These are phyloP conservation scores for Drosophila seclusa DNA, from an alignment of 2,888 invertebrate species.

Conservation along the genomic window DNA sequence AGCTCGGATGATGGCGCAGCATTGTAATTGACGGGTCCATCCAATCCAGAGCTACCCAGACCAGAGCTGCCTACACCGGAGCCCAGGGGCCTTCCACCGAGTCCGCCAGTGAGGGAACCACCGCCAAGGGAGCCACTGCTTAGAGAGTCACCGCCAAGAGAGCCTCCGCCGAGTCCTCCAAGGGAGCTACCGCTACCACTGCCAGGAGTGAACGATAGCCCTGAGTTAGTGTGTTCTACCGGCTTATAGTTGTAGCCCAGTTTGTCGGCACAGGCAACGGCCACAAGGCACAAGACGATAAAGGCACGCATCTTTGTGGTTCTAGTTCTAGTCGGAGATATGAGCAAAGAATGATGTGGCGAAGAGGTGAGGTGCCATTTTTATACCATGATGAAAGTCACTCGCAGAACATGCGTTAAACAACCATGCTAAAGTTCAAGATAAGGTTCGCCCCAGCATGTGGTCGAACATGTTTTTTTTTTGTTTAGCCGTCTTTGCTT, in stretches of 20 bases:
- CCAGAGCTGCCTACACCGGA: conserved; percentile 23
- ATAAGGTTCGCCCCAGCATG: conserved; percentile 59
- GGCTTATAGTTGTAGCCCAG: conserved; percentile 81
- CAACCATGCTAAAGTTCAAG: conserved; percentile 62
- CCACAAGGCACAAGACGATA: conserved; percentile 75
- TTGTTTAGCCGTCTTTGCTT: conserved; percentile 46
- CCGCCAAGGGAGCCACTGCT: conserved; percentile 17
- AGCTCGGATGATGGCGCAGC: conserved; percentile 64
- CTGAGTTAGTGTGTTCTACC: conserved; percentile 70
- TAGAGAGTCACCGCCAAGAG: conserved; percentile 21
- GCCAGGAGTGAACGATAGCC: conserved; percentile 76
- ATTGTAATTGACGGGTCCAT: conserved; percentile 58
- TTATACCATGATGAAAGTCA: conserved; percentile 67
- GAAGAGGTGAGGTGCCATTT: conserved; percentile 55
- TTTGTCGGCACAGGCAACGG: conserved; percentile 77
- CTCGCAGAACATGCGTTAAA: conserved; percentile 64
- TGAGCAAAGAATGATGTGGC: conserved; percentile 70
- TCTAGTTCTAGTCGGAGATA: conserved; percentile 71
- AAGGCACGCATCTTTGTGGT: conserved; percentile 68
- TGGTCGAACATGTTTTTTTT: conserved; percentile 71
- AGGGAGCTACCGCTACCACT: conserved; percentile 57
- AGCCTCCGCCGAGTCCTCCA: conserved; percentile 46
- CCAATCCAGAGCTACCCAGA: conserved; percentile 31
- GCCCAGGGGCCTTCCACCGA: conserved; percentile 19
- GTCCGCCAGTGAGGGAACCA: conserved; percentile 33